These are phyloP conservation scores for Acanthosepion lycidas DNA, from an alignment of 2,888 invertebrate genomes.

Conservation along the genomic window DNA sequence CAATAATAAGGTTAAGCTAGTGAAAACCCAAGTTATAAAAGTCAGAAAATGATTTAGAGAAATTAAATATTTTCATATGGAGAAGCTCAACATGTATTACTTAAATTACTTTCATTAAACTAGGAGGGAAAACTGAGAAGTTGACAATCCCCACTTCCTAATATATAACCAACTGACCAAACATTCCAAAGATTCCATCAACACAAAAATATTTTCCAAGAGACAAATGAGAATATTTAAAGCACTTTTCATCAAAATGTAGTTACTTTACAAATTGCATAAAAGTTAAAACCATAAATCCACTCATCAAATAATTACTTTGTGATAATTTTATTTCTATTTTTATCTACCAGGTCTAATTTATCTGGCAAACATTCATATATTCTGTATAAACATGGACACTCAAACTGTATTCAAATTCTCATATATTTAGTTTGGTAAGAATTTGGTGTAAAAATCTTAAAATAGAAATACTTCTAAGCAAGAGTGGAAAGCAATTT, in stretches of 20 bases:
- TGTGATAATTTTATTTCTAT: background rate
- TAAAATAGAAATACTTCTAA: background rate
- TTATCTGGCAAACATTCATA: constrained; percentile 33
- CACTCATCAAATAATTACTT: no score
- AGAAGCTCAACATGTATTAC: no score
- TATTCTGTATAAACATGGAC: background rate
- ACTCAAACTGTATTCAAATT: background rate
- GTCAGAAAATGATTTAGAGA: no score
- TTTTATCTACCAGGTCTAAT: background rate
- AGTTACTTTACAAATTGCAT: background rate
- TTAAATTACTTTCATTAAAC: no score
- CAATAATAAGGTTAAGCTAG: no score
- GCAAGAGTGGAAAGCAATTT: background rate
- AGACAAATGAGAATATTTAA: background rate
- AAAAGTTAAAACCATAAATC: no score
- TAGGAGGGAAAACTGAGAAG: no score
- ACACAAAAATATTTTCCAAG: background rate
- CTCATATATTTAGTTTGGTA: background rate
- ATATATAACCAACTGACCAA: no score
- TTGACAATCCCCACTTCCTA: no score
- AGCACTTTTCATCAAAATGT: background rate
- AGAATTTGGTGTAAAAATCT: background rate
- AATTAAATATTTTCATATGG: no score
- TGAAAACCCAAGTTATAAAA: no score
- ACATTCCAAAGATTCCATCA: background rate